Evolutionary conservation across 1,140 invertebrate species (phyloP).

Genomic region (Macrobrachium rosenbergii): DNA sequence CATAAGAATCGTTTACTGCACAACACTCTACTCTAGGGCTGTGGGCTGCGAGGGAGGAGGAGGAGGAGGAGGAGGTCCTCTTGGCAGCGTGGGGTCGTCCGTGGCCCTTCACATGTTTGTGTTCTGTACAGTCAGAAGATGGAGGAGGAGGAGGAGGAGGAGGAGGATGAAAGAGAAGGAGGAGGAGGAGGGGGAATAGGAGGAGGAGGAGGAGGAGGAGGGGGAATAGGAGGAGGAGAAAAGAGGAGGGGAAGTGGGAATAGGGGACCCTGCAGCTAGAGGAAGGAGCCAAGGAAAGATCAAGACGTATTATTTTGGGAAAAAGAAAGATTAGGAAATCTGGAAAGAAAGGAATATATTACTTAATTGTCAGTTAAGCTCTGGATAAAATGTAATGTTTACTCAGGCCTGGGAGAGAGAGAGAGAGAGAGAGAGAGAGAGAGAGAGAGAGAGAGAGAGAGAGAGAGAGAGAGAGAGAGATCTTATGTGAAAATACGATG

Average conservation of each 20-base stretch:
- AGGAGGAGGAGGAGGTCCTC: not conserved
- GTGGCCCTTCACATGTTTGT: not conserved
- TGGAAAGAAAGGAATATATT: too few relatives aligned
- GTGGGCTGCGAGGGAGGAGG: too few relatives aligned
- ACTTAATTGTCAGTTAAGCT: too few relatives aligned
- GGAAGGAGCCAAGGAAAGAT: too few relatives aligned
- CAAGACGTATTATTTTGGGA: too few relatives aligned
- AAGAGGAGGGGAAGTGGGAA: not conserved
- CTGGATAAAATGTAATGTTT: not conserved
- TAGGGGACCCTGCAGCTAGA: not conserved
- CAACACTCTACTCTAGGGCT: not conserved
- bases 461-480: conserved; percentile 25
- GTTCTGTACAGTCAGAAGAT: not conserved
- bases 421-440: not conserved
- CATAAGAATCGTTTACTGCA: conserved; percentile 33
- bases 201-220: not conserved
- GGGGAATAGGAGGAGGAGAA: not conserved
- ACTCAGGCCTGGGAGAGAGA: not conserved
- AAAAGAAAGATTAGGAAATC: too few relatives aligned
- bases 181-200: not conserved
- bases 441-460: not conserved
- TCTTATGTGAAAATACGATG: too few relatives aligned
- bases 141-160: not conserved
- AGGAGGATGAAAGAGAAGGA: not conserved
- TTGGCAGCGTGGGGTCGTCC: not conserved